A percentile compares a stretch with the other conserved stretches of the same genome.
Evolutionary conservation across 2,888 invertebrate genomes (phyloP).

Genomic region (Rambutsinella grinnellia): DNA sequence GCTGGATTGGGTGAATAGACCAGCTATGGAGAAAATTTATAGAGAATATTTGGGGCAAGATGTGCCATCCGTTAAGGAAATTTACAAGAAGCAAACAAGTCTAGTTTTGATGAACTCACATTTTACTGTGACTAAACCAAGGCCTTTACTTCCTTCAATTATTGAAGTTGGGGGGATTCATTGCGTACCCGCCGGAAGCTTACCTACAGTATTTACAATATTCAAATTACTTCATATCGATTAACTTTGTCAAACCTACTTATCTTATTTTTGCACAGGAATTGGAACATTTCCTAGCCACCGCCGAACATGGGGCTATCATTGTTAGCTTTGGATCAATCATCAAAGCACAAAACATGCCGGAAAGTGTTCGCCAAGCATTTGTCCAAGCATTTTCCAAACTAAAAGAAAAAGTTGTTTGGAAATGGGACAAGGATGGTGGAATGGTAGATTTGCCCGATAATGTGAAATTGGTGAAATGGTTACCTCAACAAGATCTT

Average conservation of each 20-base stretch:
- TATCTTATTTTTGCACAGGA: constrained; percentile 27
- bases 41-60: constrained; percentile 28
- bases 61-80: constrained; percentile 25
- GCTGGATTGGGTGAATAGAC: constrained; percentile 68
- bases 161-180: constrained; percentile 68
- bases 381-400: constrained; percentile 74
- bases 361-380: constrained; percentile 71
- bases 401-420: constrained; percentile 76
- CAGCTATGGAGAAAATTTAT: constrained; percentile 41
- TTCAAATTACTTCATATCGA: too few relatives aligned
- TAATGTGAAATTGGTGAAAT: constrained; percentile 62
- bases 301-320: constrained; percentile 48
- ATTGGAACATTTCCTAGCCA: too few relatives aligned
- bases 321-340: constrained; percentile 53
- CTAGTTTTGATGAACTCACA: constrained; percentile 66
- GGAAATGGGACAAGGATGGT: constrained; percentile 79
- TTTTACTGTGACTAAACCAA: constrained; percentile 61
- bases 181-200: constrained; percentile 61
- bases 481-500: constrained; percentile 42
- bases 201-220: constrained; percentile 65
- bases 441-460: constrained; percentile 69
- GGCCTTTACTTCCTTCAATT: constrained; percentile 66
- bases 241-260: too few relatives aligned
- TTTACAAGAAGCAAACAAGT: constrained; percentile 56
- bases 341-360: constrained; percentile 67